Base-by-base conservation (phyloP, 2,113 vertebrate species). In the Spea bombifrons region DNA sequence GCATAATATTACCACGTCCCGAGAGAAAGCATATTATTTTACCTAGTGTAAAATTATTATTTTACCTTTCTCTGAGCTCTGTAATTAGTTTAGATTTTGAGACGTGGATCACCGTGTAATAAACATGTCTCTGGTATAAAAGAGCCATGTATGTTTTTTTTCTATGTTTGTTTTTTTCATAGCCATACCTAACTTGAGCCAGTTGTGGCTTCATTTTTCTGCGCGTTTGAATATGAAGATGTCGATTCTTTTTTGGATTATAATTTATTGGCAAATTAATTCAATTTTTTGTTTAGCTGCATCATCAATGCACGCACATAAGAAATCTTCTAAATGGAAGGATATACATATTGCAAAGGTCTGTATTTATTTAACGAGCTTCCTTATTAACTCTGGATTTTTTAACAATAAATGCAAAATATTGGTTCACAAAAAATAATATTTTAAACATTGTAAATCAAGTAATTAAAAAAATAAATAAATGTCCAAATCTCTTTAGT, bases 41-140 rank as follows among this genome's bases (percentile, higher is more conserved):
- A 45, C 0, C 50, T n/a, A 30, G 17, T 5, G 74, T 16, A 8
- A 49, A 75, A 67, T 75, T 0, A 48, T 15, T 81, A 61, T 81
- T 82, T 64, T 85, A 84, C 79, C 86, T 84, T 71, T 0, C 87
- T 85, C 87, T 86, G 84, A 82, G 75, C 81, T 85, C 80, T 88
- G 2, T 89, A 89, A 90, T 89, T 90, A 73, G 7, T 46, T 15
- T 8, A 87, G 70, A 47, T 63, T 85, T 69, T 69, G 83, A 90
- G 88, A 90, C 88, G 83, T 88, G 88, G 89, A 67, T 89, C 88
- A 90, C 83, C 82, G 81, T 64, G 68, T 55, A 81, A 75, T 78
- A 86, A 82, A 83, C 85, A 82, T 81, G 82, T 12, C 49, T 75
- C 75, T 49, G 84, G 81, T 88, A 87, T 90, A 89, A 86, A 89